Evolutionary conservation across 2,797 vertebrate species (phyloP), one percentile per base, ranked within the genome.

Genomic region (Mergus octosetaceus): DNA sequence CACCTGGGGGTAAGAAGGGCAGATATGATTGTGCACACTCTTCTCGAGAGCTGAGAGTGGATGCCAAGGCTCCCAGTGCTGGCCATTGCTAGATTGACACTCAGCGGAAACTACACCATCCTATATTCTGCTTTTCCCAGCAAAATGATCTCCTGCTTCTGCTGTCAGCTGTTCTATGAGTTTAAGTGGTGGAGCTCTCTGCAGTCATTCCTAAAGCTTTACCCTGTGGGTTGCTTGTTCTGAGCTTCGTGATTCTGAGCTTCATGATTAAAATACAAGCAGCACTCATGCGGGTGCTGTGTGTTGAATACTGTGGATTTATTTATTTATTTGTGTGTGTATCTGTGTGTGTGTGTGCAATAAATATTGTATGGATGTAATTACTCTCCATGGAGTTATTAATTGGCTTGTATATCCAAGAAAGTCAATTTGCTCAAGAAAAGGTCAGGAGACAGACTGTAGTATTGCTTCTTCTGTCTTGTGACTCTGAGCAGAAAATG

Each of bases 291-390:
- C 20, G 89, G 28, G 5, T 58, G 30, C 19, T 85, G 54, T 72
- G n/a, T 47, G 43, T 60, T 90, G 66, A 88, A 75, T 47, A 61
- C 9, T 0, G 0, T 27, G 39, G 47, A 64, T 82, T 70, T 92
- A 51, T 51, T 51, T 51, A 51, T 78, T 49, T 60, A 74, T 85
- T 70, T 75, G 10, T 62, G 38, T 68, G 85, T 5, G 12, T 43
- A 8, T 41, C 47, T 90, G 34, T 72, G 11, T 62, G 45, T 68
- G 85, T 5, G 13, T 51, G 9, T 41, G 56, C 32, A 81, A 34
- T 84, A 97, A 85, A 96, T 93, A 93, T 82, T 70, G 75, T 84
- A 86, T 25, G 80, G 87, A 76, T 95, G 32, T 82, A 93, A 94
- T 94, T 90, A 86, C 75, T 89, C 21, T 89, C 83, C 92, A 13